These are phyloP conservation scores for Montipora sp. DNA, from an alignment of 64 coral and sea anemone genomes.

Conservation along the genomic window DNA sequence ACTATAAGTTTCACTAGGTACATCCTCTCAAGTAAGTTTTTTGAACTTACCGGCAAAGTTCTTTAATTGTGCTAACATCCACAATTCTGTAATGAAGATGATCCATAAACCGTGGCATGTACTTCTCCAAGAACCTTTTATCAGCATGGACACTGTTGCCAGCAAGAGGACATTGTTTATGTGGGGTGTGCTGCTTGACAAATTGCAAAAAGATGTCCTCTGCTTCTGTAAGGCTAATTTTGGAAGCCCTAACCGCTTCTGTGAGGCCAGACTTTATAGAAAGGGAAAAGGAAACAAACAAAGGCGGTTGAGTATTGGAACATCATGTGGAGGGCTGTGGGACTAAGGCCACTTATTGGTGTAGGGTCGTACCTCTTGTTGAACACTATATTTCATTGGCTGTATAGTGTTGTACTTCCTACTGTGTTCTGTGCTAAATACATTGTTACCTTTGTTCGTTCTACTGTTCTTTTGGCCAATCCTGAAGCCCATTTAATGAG, in stretches of 20 bases:
- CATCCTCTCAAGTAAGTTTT: not conserved
- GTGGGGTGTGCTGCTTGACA: conserved; percentile 62
- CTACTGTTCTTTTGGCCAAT: too few species aligned
- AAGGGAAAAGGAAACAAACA: too few species aligned
- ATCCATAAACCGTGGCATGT: conserved; percentile 94
- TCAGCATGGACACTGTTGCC: conserved; percentile 97
- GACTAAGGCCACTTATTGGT: too few species aligned
- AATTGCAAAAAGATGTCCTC: conserved; percentile 90
- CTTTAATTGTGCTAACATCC: conserved; percentile 96
- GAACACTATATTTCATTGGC: too few species aligned
- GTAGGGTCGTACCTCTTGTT: too few species aligned
- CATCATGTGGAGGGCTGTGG: too few species aligned
- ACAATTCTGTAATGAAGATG: conserved; percentile 97
- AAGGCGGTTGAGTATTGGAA: too few species aligned
- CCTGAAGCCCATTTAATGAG: too few species aligned
- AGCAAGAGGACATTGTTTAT: conserved; percentile 70
- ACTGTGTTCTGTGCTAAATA: too few species aligned
- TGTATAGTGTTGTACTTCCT: too few species aligned
- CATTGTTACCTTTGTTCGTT: too few species aligned
- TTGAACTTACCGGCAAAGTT: conserved; percentile 85
- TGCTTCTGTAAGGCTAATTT: conserved; percentile 65
- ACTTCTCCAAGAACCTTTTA: conserved; percentile 85
- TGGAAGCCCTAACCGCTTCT: conserved; percentile 76
- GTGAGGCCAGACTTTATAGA: conserved; percentile 88
- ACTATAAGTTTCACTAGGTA: too few species aligned